phyloP scores from a whole-genome alignment of 2,797 vertebrate genomes.

The Chelonia mydas region DNA sequence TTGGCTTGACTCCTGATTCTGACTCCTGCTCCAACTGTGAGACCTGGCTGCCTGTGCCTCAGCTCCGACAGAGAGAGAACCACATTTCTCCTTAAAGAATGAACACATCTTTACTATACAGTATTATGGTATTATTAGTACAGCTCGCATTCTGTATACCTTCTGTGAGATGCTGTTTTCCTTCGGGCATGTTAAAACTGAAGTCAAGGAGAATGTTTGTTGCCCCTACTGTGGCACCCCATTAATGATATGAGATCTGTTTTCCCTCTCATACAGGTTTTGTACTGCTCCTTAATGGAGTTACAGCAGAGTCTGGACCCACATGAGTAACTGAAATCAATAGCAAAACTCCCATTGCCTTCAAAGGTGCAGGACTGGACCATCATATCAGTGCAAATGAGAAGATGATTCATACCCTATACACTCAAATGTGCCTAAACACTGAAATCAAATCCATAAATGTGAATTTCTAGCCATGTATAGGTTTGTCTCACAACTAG shows the following conservation, averaged over 20 bases:
- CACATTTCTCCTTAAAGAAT: background rate
- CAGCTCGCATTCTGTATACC: fast-evolving
- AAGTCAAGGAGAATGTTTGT: background rate
- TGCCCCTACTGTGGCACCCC: background rate
- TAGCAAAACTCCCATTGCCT: background rate
- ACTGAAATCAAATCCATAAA: fast-evolving
- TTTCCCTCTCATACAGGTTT: background rate
- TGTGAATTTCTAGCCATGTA: background rate
- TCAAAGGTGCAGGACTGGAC: background rate
- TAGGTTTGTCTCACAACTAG: background rate
- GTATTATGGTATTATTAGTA: background rate
- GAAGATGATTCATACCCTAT: background rate
- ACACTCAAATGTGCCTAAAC: background rate
- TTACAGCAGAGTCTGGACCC: background rate
- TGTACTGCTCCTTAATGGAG: background rate
- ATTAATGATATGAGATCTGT: background rate
- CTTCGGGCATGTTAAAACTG: background rate
- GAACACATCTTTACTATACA: background rate
- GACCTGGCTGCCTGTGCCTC: background rate
- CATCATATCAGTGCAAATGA: fast-evolving
- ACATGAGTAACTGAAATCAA: background rate
- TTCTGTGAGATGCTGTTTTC: background rate
- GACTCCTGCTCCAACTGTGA: background rate
- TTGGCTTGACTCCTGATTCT: background rate
- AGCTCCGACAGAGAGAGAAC: background rate